phyloP scores from a whole-genome alignment of 2,113 vertebrate genomes.

The Aramus guarauna region DNA sequence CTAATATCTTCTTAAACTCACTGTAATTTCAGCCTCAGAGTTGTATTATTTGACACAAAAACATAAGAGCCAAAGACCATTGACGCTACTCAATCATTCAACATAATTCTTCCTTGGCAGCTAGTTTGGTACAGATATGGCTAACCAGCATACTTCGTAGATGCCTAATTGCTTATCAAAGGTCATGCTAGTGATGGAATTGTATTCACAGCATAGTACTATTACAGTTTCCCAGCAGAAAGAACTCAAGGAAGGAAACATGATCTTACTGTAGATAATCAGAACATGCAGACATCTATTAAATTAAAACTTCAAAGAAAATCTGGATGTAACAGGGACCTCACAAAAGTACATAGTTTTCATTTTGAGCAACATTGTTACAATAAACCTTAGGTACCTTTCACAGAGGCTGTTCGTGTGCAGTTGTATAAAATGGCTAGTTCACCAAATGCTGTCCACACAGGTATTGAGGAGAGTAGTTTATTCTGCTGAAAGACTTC shows the following conservation, averaged over 20 bases:
- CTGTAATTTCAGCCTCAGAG: background rate
- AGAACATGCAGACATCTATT: background rate
- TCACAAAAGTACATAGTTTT: background rate
- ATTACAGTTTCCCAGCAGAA: background rate
- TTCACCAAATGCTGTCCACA: conserved; percentile 92
- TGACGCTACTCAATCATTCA: background rate
- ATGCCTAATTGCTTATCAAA: background rate
- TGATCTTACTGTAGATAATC: background rate
- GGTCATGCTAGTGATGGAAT: background rate
- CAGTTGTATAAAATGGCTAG: conserved; percentile 94
- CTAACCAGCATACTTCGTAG: background rate
- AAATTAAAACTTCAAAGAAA: background rate
- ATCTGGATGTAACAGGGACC: background rate
- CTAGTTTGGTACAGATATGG: background rate
- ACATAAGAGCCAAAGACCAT: background rate
- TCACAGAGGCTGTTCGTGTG: conserved; percentile 89
- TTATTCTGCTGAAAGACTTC: conserved; percentile 90
- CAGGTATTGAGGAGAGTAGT: conserved; percentile 82
- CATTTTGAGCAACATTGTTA: accelerated
- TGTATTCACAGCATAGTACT: background rate
- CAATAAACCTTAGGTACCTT: conserved; percentile 75
- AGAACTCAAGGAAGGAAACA: background rate
- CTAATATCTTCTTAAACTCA: background rate
- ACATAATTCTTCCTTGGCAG: background rate
- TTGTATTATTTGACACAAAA: background rate